Percentiles rank a stretch among this genome's conserved stretches.
Evolutionary conservation across 2,113 vertebrate species (phyloP).

Genomic region (Tringa solitaria): DNA sequence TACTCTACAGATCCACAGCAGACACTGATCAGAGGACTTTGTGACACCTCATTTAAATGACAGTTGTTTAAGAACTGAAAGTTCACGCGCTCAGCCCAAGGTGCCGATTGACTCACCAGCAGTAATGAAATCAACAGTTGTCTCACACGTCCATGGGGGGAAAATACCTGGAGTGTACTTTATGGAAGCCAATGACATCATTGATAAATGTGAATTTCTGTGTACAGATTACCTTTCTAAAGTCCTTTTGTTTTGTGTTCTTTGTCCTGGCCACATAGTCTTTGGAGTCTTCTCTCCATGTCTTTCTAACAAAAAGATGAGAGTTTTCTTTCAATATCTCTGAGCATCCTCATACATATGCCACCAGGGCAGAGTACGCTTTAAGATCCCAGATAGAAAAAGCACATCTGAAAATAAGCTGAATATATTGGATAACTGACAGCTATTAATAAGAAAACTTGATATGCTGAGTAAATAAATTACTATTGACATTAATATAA

Average conservation of each 20-base stretch:
- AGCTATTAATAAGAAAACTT: neutral
- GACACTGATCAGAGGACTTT: neutral
- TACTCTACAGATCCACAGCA: neutral
- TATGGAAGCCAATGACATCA: neutral
- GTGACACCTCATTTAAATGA: neutral
- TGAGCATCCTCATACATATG: neutral
- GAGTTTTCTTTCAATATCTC: neutral
- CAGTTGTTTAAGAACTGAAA: neutral
- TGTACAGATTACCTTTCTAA: neutral
- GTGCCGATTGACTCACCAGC: neutral
- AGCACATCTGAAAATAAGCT: neutral
- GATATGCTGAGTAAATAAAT: neutral
- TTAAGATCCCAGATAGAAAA: neutral
- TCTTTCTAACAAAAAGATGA: neutral
- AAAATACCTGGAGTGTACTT: neutral
- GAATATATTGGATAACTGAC: neutral
- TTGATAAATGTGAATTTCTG: neutral
- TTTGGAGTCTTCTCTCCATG: neutral
- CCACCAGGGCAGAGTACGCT: neutral
- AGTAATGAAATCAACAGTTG: neutral
- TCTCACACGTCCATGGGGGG: neutral
- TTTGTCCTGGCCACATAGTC: neutral
- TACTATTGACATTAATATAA: neutral
- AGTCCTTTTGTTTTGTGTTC: neutral
- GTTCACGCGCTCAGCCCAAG: rapidly evolving